Conservation (phyloP, 1,140 invertebrate genomes). For the Sinella curviseta region DNA sequence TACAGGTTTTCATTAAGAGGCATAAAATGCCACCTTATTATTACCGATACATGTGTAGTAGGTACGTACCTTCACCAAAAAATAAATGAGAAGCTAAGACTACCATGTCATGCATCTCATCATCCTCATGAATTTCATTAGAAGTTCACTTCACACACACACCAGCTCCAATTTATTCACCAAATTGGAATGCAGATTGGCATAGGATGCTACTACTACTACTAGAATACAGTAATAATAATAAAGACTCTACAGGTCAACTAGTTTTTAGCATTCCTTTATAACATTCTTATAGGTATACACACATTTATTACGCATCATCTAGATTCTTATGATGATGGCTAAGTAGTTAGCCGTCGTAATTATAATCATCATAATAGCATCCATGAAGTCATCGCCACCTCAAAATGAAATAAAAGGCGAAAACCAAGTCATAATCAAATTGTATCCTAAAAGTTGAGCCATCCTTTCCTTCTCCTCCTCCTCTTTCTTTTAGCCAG, state of each 20-base stretch:
- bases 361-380: slow-evolving; percentile 10
- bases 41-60: neutral
- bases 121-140: slow-evolving; percentile 20
- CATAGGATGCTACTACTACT: too few species aligned
- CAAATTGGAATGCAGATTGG: neutral
- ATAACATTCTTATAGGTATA: neutral
- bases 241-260: neutral
- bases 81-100: neutral
- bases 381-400: neutral
- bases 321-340: neutral
- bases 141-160: neutral
- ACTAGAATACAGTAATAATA: neutral
- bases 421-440: neutral
- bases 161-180: slow-evolving; percentile 13
- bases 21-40: slow-evolving; percentile 8
- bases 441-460: neutral
- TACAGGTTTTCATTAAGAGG: neutral
- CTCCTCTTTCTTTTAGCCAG: neutral
- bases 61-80: neutral
- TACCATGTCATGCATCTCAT: neutral
- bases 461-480: neutral
- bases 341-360: neutral
- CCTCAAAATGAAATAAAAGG: neutral
- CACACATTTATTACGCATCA: neutral
- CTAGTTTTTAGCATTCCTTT: neutral